These are phyloP conservation scores for Poecilus cupreus DNA, from an alignment of 2,888 invertebrate genomes.

Conservation along the genomic window DNA sequence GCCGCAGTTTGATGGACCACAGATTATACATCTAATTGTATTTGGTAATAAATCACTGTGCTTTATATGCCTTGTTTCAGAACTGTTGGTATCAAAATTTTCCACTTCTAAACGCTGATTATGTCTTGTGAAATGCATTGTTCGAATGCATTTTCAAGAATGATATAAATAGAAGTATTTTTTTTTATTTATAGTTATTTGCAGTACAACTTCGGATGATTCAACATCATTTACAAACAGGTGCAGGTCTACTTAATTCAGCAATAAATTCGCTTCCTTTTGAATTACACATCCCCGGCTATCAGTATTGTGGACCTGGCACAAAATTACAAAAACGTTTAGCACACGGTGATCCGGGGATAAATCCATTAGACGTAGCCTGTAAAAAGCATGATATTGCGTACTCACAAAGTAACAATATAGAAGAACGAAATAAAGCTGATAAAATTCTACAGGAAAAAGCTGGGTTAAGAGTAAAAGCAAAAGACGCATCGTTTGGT, in stretches of 20 bases:
- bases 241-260: neutral
- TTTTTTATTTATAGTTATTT: neutral
- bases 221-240: too few relatives aligned
- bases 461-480: slow-evolving; percentile 62
- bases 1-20: too few relatives aligned
- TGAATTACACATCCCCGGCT: slow-evolving; percentile 28
- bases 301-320: slow-evolving; percentile 39
- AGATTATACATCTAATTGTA: too few relatives aligned
- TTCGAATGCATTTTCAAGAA: neutral
- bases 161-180: neutral
- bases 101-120: neutral
- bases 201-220: neutral
- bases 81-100: neutral
- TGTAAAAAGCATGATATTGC: slow-evolving; percentile 60
- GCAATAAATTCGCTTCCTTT: neutral
- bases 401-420: slow-evolving; percentile 36
- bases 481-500: slow-evolving; percentile 61
- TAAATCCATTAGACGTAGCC: slow-evolving; percentile 24
- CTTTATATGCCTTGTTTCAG: neutral
- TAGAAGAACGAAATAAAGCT: slow-evolving; percentile 62
- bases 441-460: slow-evolving; percentile 64
- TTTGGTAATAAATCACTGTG: slow-evolving; percentile 54
- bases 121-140: neutral
- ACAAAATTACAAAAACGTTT: slow-evolving; percentile 19
- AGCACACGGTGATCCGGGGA: slow-evolving; percentile 22